Evolutionary conservation across 1,140 invertebrate genomes (phyloP).

Genomic region (Listronotus oregonensis): DNA sequence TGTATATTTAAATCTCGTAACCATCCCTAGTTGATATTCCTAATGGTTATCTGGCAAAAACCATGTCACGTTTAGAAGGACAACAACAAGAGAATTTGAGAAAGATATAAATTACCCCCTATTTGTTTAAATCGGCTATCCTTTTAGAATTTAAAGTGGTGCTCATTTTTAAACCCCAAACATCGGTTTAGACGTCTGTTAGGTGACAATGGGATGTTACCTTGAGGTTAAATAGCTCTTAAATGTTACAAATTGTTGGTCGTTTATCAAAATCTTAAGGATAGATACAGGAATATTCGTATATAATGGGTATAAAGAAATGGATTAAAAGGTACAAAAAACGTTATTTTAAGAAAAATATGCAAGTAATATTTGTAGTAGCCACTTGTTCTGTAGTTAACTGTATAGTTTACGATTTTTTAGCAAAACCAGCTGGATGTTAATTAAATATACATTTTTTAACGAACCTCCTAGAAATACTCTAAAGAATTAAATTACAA

Average conservation of each 20-base stretch:
- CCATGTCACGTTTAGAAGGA: conserved; percentile 32
- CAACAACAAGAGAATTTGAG: conserved; percentile 29
- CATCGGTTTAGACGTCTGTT: neutral
- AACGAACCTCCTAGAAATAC: too few relatives aligned
- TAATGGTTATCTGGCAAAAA: conserved; percentile 22
- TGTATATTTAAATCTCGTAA: conserved; percentile 30
- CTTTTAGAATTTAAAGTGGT: conserved; percentile 32
- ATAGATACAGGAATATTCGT: too few relatives aligned
- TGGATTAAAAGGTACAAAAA: too few relatives aligned
- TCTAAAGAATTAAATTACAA: too few relatives aligned
- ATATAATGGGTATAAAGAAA: too few relatives aligned
- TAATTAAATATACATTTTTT: too few relatives aligned
- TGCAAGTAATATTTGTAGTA: too few relatives aligned
- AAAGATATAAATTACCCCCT: conserved; percentile 35
- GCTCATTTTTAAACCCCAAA: conserved; percentile 19
- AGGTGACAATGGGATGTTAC: conserved; percentile 22
- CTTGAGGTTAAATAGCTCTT: conserved; percentile 7
- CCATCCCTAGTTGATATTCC: conserved; percentile 16
- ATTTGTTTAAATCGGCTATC: conserved; percentile 30
- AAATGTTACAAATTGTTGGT: conserved; percentile 17
- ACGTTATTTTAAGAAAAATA: too few relatives aligned
- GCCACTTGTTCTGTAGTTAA: too few relatives aligned
- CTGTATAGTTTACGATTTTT: too few relatives aligned
- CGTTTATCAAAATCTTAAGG: neutral
- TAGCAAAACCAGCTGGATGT: too few relatives aligned